Conservation (phyloP, 2,888 invertebrate genomes). For the Cordylochernes scorpioides region DNA sequence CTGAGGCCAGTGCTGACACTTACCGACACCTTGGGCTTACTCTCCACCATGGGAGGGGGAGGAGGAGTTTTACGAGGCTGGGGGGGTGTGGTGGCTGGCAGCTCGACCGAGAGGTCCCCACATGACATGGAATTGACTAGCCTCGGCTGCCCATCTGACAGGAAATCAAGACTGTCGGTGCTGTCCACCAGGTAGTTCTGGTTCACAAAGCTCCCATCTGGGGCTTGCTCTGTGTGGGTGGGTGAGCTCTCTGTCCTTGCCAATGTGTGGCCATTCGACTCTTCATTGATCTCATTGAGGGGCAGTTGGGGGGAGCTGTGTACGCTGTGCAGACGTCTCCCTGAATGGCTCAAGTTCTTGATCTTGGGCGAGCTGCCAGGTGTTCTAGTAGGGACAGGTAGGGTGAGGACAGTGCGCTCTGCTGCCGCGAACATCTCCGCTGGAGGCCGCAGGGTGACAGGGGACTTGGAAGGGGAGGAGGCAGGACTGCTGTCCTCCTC, state of each 20-base stretch:
- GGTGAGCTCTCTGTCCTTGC: constrained; percentile 47
- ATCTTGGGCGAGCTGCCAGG: constrained; percentile 1
- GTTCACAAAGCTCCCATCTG: neutral
- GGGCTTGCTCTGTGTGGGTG: constrained; percentile 17
- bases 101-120: constrained; percentile 10
- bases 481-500: constrained; percentile 12
- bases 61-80: constrained; percentile 9
- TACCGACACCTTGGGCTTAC: constrained; percentile 2
- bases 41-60: constrained; percentile 2
- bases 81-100: constrained; percentile 7
- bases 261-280: constrained; percentile 28
- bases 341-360: constrained; percentile 30
- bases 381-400: constrained; percentile 7
- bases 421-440: neutral
- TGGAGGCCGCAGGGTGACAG: constrained; percentile 5
- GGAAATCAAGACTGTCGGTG: constrained; percentile 11
- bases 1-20: constrained; percentile 11
- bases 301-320: constrained; percentile 28
- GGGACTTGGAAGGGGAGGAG: constrained; percentile 8
- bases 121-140: constrained; percentile 10
- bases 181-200: constrained; percentile 4
- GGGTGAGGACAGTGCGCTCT: constrained; percentile 3
- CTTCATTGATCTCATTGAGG: constrained; percentile 40
- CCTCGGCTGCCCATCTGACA: constrained; percentile 11
- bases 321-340: constrained; percentile 22